Conservation (phyloP, 2,113 vertebrate genomes). For the Salvelinus namaycush region DNA sequence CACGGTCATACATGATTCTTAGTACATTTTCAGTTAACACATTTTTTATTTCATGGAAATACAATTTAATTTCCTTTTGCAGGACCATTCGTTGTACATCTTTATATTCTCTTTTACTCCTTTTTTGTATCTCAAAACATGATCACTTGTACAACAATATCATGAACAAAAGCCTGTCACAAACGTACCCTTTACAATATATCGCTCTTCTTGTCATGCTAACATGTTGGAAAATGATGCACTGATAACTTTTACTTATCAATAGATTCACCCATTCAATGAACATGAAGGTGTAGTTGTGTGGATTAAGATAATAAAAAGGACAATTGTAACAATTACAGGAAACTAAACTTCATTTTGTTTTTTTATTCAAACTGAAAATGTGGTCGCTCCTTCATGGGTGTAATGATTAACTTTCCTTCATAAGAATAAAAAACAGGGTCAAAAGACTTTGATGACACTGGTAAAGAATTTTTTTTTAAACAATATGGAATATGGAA, state of each 20-base stretch:
- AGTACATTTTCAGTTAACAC: conserved; percentile 61
- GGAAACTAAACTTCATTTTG: conserved; percentile 28
- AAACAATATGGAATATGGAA: conserved; percentile 71
- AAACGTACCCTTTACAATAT: conserved; percentile 81
- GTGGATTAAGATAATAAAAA: conserved; percentile 75
- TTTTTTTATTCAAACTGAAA: conserved; percentile 36
- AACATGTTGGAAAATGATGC: conserved; percentile 69
- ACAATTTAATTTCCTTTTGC: conserved; percentile 76
- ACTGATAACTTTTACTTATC: conserved; percentile 52
- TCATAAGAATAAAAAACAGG: conserved; percentile 61
- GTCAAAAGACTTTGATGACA: conserved; percentile 63
- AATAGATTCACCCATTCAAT: conserved; percentile 66
- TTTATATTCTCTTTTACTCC: conserved; percentile 64
- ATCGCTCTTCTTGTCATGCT: conserved; percentile 79
- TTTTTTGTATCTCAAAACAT: conserved; percentile 77
- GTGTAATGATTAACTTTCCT: conserved; percentile 47
- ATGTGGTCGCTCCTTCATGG: conserved; percentile 44
- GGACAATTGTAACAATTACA: conserved; percentile 66
- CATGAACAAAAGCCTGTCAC: conserved; percentile 81
- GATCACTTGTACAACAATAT: conserved; percentile 82
- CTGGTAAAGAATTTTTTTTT: conserved; percentile 71
- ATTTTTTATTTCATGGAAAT: conserved; percentile 83
- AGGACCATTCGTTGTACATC: conserved; percentile 75
- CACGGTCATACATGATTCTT: too few species aligned
- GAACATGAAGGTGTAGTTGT: conserved; percentile 57